These are phyloP conservation scores for Rhadina sibilatrix DNA, from an alignment of 2,113 vertebrate genomes.

Conservation along the genomic window DNA sequence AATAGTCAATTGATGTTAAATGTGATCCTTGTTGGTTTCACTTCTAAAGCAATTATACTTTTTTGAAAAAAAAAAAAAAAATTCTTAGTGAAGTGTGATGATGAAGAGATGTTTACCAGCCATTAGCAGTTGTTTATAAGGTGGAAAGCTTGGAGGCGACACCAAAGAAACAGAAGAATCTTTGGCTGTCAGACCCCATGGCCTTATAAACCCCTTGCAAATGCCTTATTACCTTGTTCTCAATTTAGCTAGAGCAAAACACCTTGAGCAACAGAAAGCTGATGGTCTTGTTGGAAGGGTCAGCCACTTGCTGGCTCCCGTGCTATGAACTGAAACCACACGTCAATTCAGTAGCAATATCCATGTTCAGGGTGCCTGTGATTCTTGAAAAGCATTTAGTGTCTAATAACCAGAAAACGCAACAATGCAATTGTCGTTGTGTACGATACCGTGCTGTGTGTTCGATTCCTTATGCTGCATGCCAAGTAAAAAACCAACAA, in stretches of 20 bases:
- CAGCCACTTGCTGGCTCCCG: not conserved
- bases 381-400: conserved; percentile 70
- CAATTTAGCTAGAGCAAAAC: conserved; percentile 58
- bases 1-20: not conserved
- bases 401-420: conserved; percentile 62
- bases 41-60: conserved; percentile 56
- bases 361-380: conserved; percentile 70
- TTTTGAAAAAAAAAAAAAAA: not conserved
- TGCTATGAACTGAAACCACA: conserved; percentile 36
- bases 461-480: conserved; percentile 60
- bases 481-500: conserved; percentile 43
- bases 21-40: conserved; percentile 19
- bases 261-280: conserved; percentile 47
- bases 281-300: conserved; percentile 32
- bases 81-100: not conserved
- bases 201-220: conserved; percentile 61
- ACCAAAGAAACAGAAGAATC: conserved; percentile 36
- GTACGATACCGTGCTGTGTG: conserved; percentile 36
- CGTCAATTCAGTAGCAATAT: conserved; percentile 68
- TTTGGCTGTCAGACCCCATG: conserved; percentile 36
- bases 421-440: conserved; percentile 65
- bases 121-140: conserved; percentile 66
- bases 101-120: conserved; percentile 60
- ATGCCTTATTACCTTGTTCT: conserved; percentile 72
- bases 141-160: conserved; percentile 44